phyloP scores from a whole-genome alignment of 2,888 invertebrate genomes.

The Hipparchia sbordonii region DNA sequence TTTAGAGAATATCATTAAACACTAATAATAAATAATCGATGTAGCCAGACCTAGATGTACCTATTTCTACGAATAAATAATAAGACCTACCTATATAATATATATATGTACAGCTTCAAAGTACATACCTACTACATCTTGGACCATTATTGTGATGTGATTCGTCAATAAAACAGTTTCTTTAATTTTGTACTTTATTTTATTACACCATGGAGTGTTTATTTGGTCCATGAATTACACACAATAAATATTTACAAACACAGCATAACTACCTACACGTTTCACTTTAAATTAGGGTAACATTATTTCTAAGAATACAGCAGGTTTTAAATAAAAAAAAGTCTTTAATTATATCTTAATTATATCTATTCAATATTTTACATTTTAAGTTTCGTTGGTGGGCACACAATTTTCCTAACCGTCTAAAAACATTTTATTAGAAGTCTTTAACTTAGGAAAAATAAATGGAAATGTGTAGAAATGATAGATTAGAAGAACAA shows the following conservation, averaged over 20 bases:
- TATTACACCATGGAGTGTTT: not conserved
- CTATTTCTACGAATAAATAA: no score
- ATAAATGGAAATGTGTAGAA: not conserved
- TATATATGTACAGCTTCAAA: no score
- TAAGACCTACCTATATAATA: no score
- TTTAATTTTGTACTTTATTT: slow-evolving; percentile 34
- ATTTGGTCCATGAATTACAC: slow-evolving; percentile 11
- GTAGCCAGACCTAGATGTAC: no score
- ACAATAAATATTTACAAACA: slow-evolving; percentile 38
- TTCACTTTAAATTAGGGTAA: slow-evolving; percentile 14
- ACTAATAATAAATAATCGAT: no score
- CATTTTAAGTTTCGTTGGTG: slow-evolving; percentile 26
- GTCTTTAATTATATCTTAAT: not conserved
- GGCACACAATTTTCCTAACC: slow-evolving; percentile 14
- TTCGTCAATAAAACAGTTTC: not conserved
- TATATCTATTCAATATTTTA: not conserved
- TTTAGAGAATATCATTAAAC: no score
- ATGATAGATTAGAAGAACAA: no score
- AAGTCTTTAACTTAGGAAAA: not conserved
- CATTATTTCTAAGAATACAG: slow-evolving; percentile 23
- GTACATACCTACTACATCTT: no score
- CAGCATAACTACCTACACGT: slow-evolving; percentile 14
- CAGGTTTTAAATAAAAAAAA: slow-evolving; percentile 5
- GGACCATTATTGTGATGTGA: no score
- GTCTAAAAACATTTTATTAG: not conserved